Conservation (phyloP, 2,113 vertebrate genomes). For the Sphaerodactylus townsendi region DNA sequence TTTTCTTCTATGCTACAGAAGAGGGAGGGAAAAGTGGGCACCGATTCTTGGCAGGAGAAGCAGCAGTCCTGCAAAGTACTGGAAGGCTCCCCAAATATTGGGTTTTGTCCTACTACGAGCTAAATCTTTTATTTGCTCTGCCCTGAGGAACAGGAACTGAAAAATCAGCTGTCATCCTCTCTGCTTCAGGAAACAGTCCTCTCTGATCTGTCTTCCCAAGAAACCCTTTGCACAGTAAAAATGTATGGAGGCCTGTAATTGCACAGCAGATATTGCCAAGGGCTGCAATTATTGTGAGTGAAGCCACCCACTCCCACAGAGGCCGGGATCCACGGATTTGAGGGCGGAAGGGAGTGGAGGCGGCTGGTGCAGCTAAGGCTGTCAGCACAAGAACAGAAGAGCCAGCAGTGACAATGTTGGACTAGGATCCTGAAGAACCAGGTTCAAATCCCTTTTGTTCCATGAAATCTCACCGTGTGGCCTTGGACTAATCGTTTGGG, state of each 20-base stretch:
- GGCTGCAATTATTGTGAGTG: fast-evolving
- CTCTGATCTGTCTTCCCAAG: conserved; percentile 7
- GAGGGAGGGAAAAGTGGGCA: neutral
- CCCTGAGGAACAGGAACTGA: conserved; percentile 33
- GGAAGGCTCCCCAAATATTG: conserved; percentile 59
- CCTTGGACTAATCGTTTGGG: no score
- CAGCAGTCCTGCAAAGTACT: neutral
- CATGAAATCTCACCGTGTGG: no score
- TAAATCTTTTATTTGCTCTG: conserved; percentile 65
- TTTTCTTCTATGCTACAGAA: neutral
- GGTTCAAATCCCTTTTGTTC: no score
- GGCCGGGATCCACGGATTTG: neutral
- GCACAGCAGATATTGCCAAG: neutral
- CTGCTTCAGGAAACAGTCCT: conserved; percentile 9
- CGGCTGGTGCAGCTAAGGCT: no score
- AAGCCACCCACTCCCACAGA: neutral
- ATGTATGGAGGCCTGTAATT: neutral
- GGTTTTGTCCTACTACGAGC: conserved; percentile 35
- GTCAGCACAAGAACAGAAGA: no score
- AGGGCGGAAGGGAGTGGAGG: neutral
- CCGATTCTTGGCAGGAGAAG: neutral
- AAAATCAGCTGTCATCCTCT: conserved; percentile 43
- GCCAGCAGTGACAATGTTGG: no score
- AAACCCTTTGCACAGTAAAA: neutral
- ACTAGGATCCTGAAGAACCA: no score